Conservation (phyloP, 2,113 vertebrate genomes). For the Platichthys stellatus region DNA sequence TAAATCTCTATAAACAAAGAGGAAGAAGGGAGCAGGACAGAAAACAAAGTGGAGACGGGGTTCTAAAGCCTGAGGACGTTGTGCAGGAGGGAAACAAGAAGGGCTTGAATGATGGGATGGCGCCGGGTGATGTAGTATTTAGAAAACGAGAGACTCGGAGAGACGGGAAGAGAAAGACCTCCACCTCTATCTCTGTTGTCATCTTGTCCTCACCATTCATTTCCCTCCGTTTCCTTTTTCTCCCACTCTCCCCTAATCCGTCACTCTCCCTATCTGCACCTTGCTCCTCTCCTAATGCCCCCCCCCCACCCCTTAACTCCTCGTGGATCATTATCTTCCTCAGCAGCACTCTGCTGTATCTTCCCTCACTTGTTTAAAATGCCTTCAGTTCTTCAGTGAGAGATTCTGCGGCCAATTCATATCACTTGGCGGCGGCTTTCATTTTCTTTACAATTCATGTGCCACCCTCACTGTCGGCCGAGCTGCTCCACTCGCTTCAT, state of each 20-base stretch:
- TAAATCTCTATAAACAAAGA: background rate
- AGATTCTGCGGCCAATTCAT: constrained; percentile 44
- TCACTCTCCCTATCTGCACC: constrained; percentile 68
- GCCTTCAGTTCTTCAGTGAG: constrained; percentile 8
- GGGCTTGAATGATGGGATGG: constrained; percentile 29
- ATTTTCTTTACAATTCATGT: constrained; percentile 46
- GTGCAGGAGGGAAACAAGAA: background rate
- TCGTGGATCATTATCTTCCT: constrained; percentile 63
- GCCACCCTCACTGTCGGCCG: constrained; percentile 30
- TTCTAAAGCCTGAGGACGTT: background rate
- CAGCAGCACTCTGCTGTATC: background rate
- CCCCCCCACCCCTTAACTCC: constrained; percentile 46
- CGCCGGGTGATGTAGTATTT: constrained; percentile 43
- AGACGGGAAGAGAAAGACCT: constrained; percentile 41
- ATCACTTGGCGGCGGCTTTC: constrained; percentile 39
- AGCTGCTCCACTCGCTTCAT: constrained; percentile 28
- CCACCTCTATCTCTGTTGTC: constrained; percentile 69
- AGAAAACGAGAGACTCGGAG: constrained; percentile 35
- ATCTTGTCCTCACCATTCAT: constrained; percentile 69
- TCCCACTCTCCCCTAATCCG: constrained; percentile 53
- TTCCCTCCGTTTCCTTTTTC: constrained; percentile 42
- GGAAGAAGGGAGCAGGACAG: too few relatives aligned
- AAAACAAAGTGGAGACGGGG: background rate
- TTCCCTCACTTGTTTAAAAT: constrained; percentile 32
- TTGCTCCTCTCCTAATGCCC: constrained; percentile 51